These are phyloP conservation scores for Babyrousa celebensis DNA, from an alignment of 2,797 vertebrate genomes.

Conservation along the genomic window DNA sequence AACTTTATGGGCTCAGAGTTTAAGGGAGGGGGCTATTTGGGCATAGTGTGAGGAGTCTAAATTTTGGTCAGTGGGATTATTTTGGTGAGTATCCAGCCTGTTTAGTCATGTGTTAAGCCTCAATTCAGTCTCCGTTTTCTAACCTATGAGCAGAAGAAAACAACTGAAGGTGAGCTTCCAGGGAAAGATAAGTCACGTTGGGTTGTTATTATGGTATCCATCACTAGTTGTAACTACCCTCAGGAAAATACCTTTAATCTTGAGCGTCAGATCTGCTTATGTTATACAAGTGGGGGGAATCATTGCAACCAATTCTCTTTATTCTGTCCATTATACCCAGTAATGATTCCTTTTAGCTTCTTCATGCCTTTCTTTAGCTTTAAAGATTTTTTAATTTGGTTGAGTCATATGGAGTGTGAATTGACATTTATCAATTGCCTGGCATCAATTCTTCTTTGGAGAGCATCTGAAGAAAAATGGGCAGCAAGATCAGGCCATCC, in stretches of 20 bases:
- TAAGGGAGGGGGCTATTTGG: neutral
- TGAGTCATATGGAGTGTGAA: neutral
- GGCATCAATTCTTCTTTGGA: neutral
- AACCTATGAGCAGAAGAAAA: neutral
- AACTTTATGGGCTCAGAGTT: neutral
- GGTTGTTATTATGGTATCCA: neutral
- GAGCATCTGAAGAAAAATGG: neutral
- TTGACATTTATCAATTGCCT: neutral
- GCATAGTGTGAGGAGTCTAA: neutral
- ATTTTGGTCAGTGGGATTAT: neutral
- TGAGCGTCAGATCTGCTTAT: neutral
- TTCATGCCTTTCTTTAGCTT: neutral
- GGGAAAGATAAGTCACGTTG: neutral
- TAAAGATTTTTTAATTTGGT: slow-evolving; percentile 15
- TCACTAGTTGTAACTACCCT: neutral
- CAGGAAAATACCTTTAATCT: neutral
- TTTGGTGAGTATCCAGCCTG: neutral
- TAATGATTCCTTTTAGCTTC: neutral
- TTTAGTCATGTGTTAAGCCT: neutral
- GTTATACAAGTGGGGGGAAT: neutral
- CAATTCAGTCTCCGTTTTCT: neutral
- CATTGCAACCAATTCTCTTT: neutral
- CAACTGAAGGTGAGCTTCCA: neutral
- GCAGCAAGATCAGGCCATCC: neutral
- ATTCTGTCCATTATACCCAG: neutral